phyloP scores from a whole-genome alignment of 2,797 vertebrate species.

The Gymnocypris eckloni region DNA sequence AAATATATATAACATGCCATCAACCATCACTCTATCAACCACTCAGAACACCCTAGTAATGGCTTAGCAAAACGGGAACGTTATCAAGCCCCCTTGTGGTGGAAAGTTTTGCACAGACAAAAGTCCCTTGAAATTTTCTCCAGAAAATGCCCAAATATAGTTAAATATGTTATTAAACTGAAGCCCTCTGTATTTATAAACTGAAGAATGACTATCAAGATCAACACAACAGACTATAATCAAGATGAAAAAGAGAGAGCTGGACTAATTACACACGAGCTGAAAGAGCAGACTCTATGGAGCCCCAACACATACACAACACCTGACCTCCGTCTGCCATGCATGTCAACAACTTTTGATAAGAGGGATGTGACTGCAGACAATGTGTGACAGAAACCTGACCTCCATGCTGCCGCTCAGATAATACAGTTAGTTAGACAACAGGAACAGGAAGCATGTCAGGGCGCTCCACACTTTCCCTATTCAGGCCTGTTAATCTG shows the following conservation, averaged over 20 bases:
- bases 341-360: slow-evolving; percentile 9
- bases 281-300: slow-evolving; percentile 34
- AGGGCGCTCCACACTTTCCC: slow-evolving; percentile 32
- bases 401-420: slow-evolving; percentile 15
- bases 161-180: slow-evolving; percentile 8
- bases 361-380: slow-evolving; percentile 21
- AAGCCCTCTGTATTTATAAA: slow-evolving; percentile 1
- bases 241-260: slow-evolving; percentile 15
- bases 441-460: slow-evolving; percentile 45
- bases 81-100: background rate
- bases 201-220: slow-evolving; percentile 6
- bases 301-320: slow-evolving; percentile 28
- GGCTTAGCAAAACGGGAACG: background rate
- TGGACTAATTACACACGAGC: slow-evolving; percentile 25
- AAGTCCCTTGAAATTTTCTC: background rate
- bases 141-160: background rate
- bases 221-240: slow-evolving; percentile 23
- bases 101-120: background rate
- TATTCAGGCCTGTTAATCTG: slow-evolving; percentile 12
- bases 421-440: slow-evolving; percentile 44
- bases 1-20: background rate
- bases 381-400: slow-evolving; percentile 30
- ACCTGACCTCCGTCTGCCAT: slow-evolving; percentile 29
- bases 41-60: background rate
- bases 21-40: background rate